These are phyloP conservation scores for Drosophila kurseongensis DNA, from an alignment of 1,140 invertebrate genomes.

Conservation along the genomic window DNA sequence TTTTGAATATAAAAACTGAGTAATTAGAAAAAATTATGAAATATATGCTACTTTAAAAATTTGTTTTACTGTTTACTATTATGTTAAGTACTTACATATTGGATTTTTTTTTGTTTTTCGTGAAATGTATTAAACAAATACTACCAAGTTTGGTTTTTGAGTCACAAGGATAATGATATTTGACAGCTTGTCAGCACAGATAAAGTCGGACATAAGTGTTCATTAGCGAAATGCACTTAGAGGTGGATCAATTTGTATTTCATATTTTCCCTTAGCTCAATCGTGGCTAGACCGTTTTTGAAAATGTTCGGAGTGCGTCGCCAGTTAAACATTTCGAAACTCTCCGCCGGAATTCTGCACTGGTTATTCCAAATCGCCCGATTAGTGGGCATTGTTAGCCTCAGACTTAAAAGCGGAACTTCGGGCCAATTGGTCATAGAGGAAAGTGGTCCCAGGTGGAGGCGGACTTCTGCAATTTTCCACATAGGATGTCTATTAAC, in stretches of 20 bases:
- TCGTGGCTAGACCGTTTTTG: background rate
- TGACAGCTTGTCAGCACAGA: background rate
- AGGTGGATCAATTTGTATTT: background rate
- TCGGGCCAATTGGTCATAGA: background rate
- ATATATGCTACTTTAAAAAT: no score
- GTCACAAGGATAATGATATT: no score
- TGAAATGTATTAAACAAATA: no score
- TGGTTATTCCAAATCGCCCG: background rate
- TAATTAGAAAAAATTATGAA: no score
- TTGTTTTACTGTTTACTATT: no score
- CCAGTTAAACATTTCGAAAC: background rate
- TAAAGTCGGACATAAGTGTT: background rate
- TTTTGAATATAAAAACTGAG: no score
- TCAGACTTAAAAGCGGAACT: background rate
- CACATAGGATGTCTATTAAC: background rate
- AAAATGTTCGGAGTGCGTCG: background rate
- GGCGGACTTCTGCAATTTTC: constrained; percentile 13
- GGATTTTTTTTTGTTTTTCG: no score
- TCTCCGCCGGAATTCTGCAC: constrained; percentile 3
- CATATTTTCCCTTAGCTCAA: background rate
- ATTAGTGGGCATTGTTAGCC: background rate
- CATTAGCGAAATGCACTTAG: background rate
- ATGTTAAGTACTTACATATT: no score
- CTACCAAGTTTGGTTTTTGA: no score
- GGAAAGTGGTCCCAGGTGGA: constrained; percentile 2